These are phyloP conservation scores for Plemyria rubiginata DNA, from an alignment of 2,888 invertebrate genomes.

Conservation along the genomic window DNA sequence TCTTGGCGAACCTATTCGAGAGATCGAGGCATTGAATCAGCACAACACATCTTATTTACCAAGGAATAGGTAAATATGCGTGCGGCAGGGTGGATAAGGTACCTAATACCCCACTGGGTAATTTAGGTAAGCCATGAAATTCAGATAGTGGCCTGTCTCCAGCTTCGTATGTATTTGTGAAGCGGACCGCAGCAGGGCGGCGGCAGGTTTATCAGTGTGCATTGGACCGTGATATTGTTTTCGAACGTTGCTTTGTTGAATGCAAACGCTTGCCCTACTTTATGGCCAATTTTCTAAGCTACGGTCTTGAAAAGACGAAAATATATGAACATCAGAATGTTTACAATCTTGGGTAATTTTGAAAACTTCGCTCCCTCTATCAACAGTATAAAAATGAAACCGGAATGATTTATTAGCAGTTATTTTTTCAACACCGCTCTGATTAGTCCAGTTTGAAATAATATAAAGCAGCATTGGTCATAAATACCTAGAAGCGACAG, in stretches of 20 bases:
- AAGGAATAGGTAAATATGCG: too few species aligned
- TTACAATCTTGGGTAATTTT: too few species aligned
- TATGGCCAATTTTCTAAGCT: conserved; percentile 42
- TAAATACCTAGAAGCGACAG: conserved; percentile 78
- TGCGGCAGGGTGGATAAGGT: not conserved
- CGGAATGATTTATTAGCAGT: not conserved
- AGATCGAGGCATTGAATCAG: too few species aligned
- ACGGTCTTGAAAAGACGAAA: conserved; percentile 3
- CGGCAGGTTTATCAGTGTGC: conserved; percentile 70
- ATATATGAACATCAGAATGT: not conserved
- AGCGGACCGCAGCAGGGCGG: conserved; percentile 55
- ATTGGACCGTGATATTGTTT: conserved; percentile 76
- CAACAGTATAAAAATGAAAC: not conserved
- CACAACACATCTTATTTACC: too few species aligned
- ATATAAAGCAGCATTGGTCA: conserved; percentile 74
- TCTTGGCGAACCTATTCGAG: too few species aligned
- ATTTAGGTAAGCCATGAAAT: conserved; percentile 38
- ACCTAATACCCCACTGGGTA: not conserved
- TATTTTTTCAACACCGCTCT: conserved; percentile 59
- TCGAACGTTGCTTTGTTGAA: conserved; percentile 60
- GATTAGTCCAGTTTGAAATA: conserved; percentile 64
- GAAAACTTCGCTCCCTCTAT: too few species aligned
- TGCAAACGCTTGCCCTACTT: conserved; percentile 55
- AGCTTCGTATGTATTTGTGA: conserved; percentile 58
- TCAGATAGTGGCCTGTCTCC: conserved; percentile 39